Evolutionary conservation across 2,797 vertebrate genomes (phyloP).

Genomic region (Squalus acanthias): DNA sequence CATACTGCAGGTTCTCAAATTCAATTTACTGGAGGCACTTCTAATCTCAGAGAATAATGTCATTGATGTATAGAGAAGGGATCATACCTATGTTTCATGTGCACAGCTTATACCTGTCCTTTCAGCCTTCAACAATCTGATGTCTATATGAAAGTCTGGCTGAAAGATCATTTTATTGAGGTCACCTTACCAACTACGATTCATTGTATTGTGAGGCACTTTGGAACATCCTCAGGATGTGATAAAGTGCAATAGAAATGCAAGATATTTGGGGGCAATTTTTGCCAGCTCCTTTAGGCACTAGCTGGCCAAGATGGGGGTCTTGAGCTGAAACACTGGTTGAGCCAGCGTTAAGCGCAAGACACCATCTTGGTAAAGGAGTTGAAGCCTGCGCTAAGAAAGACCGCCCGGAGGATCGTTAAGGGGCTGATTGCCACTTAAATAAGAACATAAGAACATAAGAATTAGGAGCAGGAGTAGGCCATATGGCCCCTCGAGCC

Average conservation of each 20-base stretch:
- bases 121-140: background rate
- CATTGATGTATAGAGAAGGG: background rate
- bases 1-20: background rate
- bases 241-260: too few species aligned
- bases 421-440: background rate
- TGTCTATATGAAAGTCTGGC: background rate
- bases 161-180: background rate
- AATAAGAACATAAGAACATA: background rate
- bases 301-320: too few species aligned
- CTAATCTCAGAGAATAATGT: slow-evolving; percentile 6
- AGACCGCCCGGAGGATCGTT: background rate
- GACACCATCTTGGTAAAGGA: background rate
- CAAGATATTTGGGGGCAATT: background rate
- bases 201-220: background rate
- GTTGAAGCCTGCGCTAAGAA: background rate
- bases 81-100: background rate
- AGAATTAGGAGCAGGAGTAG: too few species aligned
- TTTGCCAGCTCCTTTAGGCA: background rate
- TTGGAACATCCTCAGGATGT: background rate
- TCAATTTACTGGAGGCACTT: background rate
- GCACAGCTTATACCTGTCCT: background rate
- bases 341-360: background rate
- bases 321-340: background rate
- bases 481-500: too few species aligned
- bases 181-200: background rate